These are phyloP conservation scores for Latrodectus hesperus DNA, from an alignment of 2,888 invertebrate species.

Conservation along the genomic window DNA sequence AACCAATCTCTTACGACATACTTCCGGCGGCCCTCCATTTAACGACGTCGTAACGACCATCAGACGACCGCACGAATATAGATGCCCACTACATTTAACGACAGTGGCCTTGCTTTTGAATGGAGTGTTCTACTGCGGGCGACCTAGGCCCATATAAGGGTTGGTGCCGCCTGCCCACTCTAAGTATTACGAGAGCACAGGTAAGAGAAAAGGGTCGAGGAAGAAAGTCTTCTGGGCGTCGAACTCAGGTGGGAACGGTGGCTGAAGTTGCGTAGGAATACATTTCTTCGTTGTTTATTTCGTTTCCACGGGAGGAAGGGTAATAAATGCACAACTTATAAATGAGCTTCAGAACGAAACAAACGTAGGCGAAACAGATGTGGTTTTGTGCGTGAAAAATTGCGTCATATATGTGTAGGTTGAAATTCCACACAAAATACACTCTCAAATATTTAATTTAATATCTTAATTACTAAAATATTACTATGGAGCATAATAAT, in stretches of 20 bases:
- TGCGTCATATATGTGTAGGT: too few species aligned
- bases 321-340: slow-evolving; percentile 1
- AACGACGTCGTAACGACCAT: not conserved
- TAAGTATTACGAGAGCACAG: not conserved
- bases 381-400: slow-evolving; percentile 11
- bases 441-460: too few species aligned
- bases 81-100: not conserved
- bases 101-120: not conserved
- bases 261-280: not conserved
- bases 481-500: too few species aligned
- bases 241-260: not conserved
- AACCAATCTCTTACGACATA: slow-evolving; percentile 1
- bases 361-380: slow-evolving; percentile 31
- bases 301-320: too few species aligned
- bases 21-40: not conserved
- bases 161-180: slow-evolving; percentile 31
- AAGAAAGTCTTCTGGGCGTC: not conserved
- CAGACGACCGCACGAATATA: not conserved
- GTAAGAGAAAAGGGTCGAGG: not conserved
- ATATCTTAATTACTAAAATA: too few species aligned
- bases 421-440: too few species aligned
- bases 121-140: slow-evolving; percentile 32
- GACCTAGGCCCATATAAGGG: slow-evolving; percentile 51
- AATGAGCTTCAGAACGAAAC: not conserved
- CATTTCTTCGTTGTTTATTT: too few species aligned